These are phyloP conservation scores for Octodon degus DNA, from an alignment of 2,113 vertebrate genomes.

Conservation along the genomic window DNA sequence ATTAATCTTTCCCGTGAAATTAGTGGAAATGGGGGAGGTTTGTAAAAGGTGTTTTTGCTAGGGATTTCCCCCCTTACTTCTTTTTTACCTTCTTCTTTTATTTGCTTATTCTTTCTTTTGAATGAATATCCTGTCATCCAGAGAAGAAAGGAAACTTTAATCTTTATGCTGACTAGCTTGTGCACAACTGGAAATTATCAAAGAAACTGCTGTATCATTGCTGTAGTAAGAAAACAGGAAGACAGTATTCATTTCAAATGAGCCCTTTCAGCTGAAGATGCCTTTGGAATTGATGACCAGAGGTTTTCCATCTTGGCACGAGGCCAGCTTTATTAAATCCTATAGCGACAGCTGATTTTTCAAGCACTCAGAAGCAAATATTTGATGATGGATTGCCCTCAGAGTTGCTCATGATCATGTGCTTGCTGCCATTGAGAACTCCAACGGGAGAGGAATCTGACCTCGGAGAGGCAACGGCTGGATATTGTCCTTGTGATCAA, in stretches of 20 bases:
- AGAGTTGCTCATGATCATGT: slow-evolving; percentile 58
- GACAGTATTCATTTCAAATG: slow-evolving; percentile 72
- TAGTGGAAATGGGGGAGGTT: not conserved
- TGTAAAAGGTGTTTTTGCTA: slow-evolving; percentile 22
- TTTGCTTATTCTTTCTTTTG: slow-evolving; percentile 49
- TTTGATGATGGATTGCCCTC: slow-evolving; percentile 67
- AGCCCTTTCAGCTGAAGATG: slow-evolving; percentile 78
- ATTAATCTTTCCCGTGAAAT: slow-evolving; percentile 22
- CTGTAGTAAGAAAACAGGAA: slow-evolving; percentile 81
- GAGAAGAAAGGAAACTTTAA: slow-evolving; percentile 62
- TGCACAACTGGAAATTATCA: slow-evolving; percentile 80
- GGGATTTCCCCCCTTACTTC: not conserved
- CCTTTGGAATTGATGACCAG: slow-evolving; percentile 79
- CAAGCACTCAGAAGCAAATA: slow-evolving; percentile 57
- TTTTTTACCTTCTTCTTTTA: not conserved
- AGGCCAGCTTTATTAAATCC: slow-evolving; percentile 75
- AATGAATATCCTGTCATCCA: slow-evolving; percentile 67
- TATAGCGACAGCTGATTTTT: slow-evolving; percentile 77
- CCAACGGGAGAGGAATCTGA: not conserved
- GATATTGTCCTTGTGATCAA: slow-evolving; percentile 1
- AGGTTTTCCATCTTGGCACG: slow-evolving; percentile 70
- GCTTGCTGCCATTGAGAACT: slow-evolving; percentile 49
- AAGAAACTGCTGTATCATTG: slow-evolving; percentile 81
- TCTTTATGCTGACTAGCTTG: slow-evolving; percentile 81
- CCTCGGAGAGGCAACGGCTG: slow-evolving; percentile 26